Evolutionary conservation across 2,797 vertebrate species (phyloP), one percentile per base, ranked within the genome.

Genomic region (Ammospiza maritima): DNA sequence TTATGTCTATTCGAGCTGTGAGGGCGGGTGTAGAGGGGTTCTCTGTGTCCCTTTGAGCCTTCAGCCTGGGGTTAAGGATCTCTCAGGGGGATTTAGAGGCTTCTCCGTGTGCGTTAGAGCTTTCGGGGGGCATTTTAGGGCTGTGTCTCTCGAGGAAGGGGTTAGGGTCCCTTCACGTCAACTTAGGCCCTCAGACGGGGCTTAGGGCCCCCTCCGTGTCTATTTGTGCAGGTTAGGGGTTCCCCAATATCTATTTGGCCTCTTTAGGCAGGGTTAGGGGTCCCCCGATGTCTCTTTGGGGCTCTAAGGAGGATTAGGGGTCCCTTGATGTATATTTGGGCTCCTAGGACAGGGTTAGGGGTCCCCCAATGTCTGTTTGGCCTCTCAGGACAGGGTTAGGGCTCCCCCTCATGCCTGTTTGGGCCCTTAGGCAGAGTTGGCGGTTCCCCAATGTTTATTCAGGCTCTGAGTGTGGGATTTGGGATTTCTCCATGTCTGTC

Each of bases 91-190:
- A 2, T 13, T 36, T 50, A 8, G 22, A 8, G 26, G 22, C 5
- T 12, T 1, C 2, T 8, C 16, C 3, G 2, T 15, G 13, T 45
- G 7, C 38, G 3, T 51, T 60, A 6, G 17, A 38, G 53, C 18
- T 29, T 17, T 34, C 1, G 11, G 6, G 6, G 16, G 8, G 2
- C 5, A 15, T 25, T 4, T 58, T 42, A 32, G 20, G 17, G 17
- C 6, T 30, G 3, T 10, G 0, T 23, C 2, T 30, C 4, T 29
- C 2, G 11, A 6, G 6, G 5, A 20, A 10, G 21, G 6, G 3
- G 4, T 34, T 26, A 4, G 30, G 14, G 17, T 44, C 5, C 6
- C 3, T 25, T 40, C 1, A 2, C 16, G 21, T 50, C 11, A 22
- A 2, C 13, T 36, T 5, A 6, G 34, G 9, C 19, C 18, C 7